phyloP scores from a whole-genome alignment of 2,888 invertebrate species.

The Ellobium chinense region DNA sequence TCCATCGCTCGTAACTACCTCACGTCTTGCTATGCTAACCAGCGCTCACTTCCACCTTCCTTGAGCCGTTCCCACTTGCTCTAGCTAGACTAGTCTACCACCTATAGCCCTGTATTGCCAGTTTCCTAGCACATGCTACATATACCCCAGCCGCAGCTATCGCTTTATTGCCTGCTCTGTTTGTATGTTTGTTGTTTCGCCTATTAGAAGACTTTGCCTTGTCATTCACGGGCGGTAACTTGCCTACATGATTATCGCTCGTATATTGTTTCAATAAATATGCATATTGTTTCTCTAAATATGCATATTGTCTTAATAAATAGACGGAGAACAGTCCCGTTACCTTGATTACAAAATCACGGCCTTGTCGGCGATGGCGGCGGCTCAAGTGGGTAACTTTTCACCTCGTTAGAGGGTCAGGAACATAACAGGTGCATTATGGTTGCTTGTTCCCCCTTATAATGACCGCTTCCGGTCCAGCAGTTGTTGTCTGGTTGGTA shows the following conservation, averaged over 20 bases:
- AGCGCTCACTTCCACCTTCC: too few species aligned
- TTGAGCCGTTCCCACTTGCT: too few species aligned
- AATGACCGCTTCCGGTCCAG: too few species aligned
- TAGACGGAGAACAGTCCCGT: not conserved
- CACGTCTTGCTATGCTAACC: too few species aligned
- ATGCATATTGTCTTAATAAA: slow-evolving; percentile 37
- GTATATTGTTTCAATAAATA: slow-evolving; percentile 40
- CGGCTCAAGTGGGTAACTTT: not conserved
- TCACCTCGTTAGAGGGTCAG: not conserved
- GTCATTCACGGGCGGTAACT: slow-evolving; percentile 26
- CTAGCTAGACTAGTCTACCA: too few species aligned
- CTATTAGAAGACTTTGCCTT: slow-evolving; percentile 24
- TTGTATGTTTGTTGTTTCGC: slow-evolving; percentile 28
- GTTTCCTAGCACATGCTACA: not conserved
- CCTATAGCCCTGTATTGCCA: not conserved
- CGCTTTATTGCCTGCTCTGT: slow-evolving; percentile 3
- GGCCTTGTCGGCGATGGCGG: too few species aligned
- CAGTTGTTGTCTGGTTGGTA: not conserved
- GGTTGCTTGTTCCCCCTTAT: too few species aligned
- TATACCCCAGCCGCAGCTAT: not conserved
- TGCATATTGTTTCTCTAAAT: slow-evolving; percentile 12
- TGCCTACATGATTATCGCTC: slow-evolving; percentile 7
- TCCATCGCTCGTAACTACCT: too few species aligned
- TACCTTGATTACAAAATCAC: slow-evolving; percentile 10
- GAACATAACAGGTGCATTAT: too few species aligned